Conservation (phyloP, 1,140 invertebrate species). For the Cepaea nemoralis region DNA sequence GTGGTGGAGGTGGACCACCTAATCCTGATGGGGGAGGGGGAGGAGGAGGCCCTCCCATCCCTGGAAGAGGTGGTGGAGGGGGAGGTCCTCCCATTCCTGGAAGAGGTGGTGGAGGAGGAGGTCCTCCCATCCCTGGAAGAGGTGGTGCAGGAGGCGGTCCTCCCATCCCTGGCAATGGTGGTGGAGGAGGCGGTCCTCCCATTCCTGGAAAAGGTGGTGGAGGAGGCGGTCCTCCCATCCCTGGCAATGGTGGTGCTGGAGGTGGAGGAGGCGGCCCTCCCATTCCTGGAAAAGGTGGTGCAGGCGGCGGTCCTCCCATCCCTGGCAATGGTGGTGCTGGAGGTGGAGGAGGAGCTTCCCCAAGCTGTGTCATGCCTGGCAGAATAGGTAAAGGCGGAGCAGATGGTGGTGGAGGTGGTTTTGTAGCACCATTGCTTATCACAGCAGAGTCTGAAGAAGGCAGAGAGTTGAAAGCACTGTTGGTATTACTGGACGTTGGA, state of each 20-base stretch:
- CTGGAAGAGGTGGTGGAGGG: constrained; percentile 51
- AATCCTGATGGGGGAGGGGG: constrained; percentile 49
- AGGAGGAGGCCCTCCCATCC: constrained; percentile 48
- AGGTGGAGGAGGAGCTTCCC: constrained; percentile 34
- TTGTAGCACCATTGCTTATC: constrained; percentile 45
- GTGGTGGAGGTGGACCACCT: constrained; percentile 36
- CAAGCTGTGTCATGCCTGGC: background rate
- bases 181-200: constrained; percentile 54
- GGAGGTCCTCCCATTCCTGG: constrained; percentile 46
- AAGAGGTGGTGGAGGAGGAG: constrained; percentile 42
- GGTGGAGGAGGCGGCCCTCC: constrained; percentile 32
- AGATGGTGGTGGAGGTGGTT: constrained; percentile 53
- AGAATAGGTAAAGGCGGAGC: constrained; percentile 27
- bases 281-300: constrained; percentile 55
- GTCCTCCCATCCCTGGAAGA: constrained; percentile 37
- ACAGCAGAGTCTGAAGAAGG: constrained; percentile 26
- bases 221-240: constrained; percentile 41
- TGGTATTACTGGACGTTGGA: background rate
- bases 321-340: constrained; percentile 33
- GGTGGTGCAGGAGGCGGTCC: constrained; percentile 58
- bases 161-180: constrained; percentile 42
- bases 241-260: constrained; percentile 50
- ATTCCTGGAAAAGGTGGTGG: constrained; percentile 53
- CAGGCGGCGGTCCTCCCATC: constrained; percentile 38
- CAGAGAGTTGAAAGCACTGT: constrained; percentile 18